A percentile compares a stretch with the other conserved stretches of the same genome.
These are phyloP conservation scores for Condylura cristata DNA, from an alignment of 2,113 vertebrate genomes.

Conservation along the genomic window DNA sequence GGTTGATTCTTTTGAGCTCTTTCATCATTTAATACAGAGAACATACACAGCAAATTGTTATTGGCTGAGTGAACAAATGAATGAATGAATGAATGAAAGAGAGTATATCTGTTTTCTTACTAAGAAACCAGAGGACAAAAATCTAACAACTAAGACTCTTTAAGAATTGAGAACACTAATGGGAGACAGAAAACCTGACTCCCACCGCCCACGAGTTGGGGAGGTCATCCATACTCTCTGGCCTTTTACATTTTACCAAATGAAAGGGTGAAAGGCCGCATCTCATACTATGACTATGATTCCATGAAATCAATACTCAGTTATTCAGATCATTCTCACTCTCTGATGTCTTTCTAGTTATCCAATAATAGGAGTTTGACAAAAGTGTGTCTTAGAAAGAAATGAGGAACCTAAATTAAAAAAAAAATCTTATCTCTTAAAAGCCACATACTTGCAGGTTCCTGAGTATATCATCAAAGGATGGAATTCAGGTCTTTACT, in stretches of 20 bases:
- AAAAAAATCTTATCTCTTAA: not conserved
- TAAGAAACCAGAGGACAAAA: not conserved
- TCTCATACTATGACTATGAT: not conserved
- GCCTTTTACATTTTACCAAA: not conserved
- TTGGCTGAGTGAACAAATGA: not conserved
- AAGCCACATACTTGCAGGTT: not conserved
- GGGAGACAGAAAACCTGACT: not conserved
- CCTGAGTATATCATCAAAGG: not conserved
- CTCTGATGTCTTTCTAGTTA: conserved; percentile 26
- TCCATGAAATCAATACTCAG: not conserved
- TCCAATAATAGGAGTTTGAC: not conserved
- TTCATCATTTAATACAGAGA: not conserved
- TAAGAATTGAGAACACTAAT: not conserved
- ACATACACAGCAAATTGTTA: not conserved
- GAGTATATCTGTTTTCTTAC: not conserved
- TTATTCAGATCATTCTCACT: not conserved
- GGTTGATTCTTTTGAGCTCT: not conserved
- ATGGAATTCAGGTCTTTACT: not conserved
- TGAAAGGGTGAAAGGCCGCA: not conserved
- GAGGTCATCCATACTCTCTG: not conserved
- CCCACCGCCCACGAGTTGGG: not conserved
- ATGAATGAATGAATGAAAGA: not conserved
- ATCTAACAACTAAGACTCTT: not conserved
- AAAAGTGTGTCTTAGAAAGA: conserved; percentile 27
- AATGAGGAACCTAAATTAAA: not conserved